Evolutionary conservation across 1,140 invertebrate genomes (phyloP), one percentile per base, ranked within the genome.

Genomic region (Eubasilissa regina): DNA sequence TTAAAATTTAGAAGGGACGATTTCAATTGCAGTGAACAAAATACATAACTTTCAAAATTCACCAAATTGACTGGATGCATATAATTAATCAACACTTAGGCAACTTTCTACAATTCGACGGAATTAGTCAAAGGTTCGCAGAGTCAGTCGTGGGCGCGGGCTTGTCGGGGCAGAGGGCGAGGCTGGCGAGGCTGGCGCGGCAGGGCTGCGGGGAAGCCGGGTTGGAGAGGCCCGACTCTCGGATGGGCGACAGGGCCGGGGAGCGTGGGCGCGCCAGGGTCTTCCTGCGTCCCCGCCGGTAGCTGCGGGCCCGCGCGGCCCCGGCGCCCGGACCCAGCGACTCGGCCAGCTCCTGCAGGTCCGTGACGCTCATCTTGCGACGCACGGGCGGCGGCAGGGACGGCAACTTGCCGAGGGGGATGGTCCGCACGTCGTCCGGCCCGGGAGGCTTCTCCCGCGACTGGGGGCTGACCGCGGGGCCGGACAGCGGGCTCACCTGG

Each of bases 191-290:
- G 48, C 77, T 77, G 21, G 81, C 81, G 12, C 87, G 87, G 78
- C 89, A 85, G 64, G 88, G 90, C 81, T 91, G 87, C 15, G 93
- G 92, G 64, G 92, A 93, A 3, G 92, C 91, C 0, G 93, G 92
- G 87, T 94, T 94, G 4, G 93, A 94, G 1, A 94, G 87, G n/a
- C 93, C 93, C 13, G 92, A 93, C 83, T 94, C 93, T 51, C 92
- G 91, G 44, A 94, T 94, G 10, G 94, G 93, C 44, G 93, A 94
- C 55, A 94, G 85, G 45, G 90, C 90, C 77, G 87, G 91, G n/a
- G 89, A 93, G 85, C 85, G 91, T 77, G 82, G 91, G 12, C 81
- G 47, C 83, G 83, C 90, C 84, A 77, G 90, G 84, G 84, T 90
- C 81, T 89, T 90, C 4, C 89, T 81, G 17, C 88, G 84, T 15